These are phyloP conservation scores for Cnemophilus loriae DNA, from an alignment of 2,113 vertebrate genomes.

Conservation along the genomic window DNA sequence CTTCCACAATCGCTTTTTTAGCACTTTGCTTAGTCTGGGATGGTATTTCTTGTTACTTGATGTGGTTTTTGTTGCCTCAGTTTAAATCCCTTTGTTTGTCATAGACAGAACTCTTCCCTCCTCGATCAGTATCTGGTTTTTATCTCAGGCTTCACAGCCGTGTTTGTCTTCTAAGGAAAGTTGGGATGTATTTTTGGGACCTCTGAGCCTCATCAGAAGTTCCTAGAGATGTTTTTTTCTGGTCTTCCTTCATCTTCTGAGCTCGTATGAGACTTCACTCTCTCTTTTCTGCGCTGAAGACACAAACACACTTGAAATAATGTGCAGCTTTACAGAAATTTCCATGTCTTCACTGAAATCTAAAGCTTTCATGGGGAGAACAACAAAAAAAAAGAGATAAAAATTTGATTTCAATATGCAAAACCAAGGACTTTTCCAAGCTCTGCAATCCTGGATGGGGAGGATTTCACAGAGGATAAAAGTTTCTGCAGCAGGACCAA, in stretches of 20 bases:
- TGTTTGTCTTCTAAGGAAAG: neutral
- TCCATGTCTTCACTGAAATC: neutral
- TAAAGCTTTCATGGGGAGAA: neutral
- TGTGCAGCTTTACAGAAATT: neutral
- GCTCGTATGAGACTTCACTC: neutral
- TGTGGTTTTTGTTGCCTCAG: neutral
- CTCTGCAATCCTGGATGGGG: neutral
- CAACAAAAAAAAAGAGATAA: neutral
- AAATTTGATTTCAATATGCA: neutral
- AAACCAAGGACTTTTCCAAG: neutral
- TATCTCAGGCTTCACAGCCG: neutral
- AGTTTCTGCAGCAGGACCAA: neutral
- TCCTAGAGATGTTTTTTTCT: neutral
- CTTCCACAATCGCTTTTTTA: neutral
- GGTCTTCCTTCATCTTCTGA: neutral
- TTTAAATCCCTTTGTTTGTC: neutral
- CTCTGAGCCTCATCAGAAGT: neutral
- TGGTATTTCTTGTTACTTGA: neutral
- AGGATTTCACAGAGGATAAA: neutral
- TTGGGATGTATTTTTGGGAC: neutral
- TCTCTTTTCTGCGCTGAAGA: neutral
- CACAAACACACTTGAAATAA: neutral
- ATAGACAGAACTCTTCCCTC: neutral
- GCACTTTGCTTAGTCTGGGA: neutral
- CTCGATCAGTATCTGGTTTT: accelerated